phyloP scores from a whole-genome alignment of 1,140 invertebrate genomes.

The Drosophila lacertosa region DNA sequence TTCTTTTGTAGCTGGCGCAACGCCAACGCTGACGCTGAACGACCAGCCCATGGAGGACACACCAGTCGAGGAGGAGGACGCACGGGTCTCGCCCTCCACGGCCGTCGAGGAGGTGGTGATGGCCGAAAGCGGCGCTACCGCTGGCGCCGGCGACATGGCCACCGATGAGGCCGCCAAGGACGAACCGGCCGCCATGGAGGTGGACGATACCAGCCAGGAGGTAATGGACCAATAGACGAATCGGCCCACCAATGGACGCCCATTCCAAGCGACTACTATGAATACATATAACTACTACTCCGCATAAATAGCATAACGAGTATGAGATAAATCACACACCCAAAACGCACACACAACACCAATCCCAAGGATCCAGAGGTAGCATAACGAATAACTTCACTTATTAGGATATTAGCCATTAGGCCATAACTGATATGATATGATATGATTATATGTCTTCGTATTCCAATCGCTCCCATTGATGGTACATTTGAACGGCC shows the following conservation, averaged over 20 bases:
- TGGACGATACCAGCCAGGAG: slow-evolving; percentile 83
- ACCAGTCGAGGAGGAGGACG: slow-evolving; percentile 56
- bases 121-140: slow-evolving; percentile 50
- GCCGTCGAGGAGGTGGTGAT: slow-evolving; percentile 75
- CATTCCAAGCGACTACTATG: slow-evolving; percentile 33
- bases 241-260: neutral
- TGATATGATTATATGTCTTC: slow-evolving; percentile 19
- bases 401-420: slow-evolving; percentile 36
- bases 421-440: slow-evolving; percentile 40
- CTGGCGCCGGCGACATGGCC: slow-evolving; percentile 62
- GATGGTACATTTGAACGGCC: neutral
- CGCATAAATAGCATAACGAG: slow-evolving; percentile 46
- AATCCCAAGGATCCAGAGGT: slow-evolving; percentile 12
- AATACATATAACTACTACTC: slow-evolving; percentile 54
- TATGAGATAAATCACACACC: slow-evolving; percentile 26
- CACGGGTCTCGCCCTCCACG: slow-evolving; percentile 26
- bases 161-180: slow-evolving; percentile 73
- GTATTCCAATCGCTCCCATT: slow-evolving; percentile 27
- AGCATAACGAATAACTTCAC: slow-evolving; percentile 25
- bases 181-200: slow-evolving; percentile 78
- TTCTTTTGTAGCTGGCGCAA: slow-evolving; percentile 6
- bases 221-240: slow-evolving; percentile 78
- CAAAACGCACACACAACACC: slow-evolving; percentile 1
- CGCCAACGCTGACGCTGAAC: slow-evolving; percentile 58
- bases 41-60: slow-evolving; percentile 81